A percentile compares a stretch with the other conserved stretches of the same genome.
Conservation (phyloP, 1,140 invertebrate species). For the Cherax destructor region DNA sequence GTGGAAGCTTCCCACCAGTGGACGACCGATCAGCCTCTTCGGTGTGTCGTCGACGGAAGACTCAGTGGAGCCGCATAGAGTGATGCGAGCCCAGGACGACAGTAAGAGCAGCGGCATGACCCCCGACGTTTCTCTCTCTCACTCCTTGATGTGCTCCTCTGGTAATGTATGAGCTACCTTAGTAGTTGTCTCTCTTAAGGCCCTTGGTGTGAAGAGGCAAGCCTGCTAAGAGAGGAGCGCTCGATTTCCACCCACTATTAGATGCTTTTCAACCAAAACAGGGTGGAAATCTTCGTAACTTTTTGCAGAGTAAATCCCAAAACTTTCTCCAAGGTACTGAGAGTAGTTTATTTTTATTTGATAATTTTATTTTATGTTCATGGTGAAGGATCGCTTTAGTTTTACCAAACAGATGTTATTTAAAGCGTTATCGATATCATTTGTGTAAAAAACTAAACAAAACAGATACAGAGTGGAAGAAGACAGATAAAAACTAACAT, state of each 20-base stretch:
- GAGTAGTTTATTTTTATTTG: constrained; percentile 1
- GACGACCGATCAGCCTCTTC: constrained; percentile 82
- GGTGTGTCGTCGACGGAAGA: constrained; percentile 74
- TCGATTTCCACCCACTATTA: neutral
- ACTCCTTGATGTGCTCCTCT: constrained; percentile 54
- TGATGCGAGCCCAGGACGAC: constrained; percentile 82
- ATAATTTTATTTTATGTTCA: neutral
- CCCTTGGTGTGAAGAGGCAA: neutral
- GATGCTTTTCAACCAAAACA: neutral
- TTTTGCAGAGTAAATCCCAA: neutral
- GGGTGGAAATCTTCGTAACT: neutral
- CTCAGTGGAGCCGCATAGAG: constrained; percentile 72
- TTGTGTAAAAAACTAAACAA: too few species aligned
- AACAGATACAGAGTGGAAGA: too few species aligned
- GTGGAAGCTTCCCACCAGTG: constrained; percentile 83
- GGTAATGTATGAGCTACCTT: constrained; percentile 53
- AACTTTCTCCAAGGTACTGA: neutral
- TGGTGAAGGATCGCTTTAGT: neutral
- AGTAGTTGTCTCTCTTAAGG: neutral
- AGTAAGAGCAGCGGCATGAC: constrained; percentile 77
- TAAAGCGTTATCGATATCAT: neutral
- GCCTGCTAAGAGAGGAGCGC: neutral
- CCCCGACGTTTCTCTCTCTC: constrained; percentile 49
- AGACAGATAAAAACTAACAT: too few species aligned
- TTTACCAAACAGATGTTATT: neutral